These are phyloP conservation scores for Amblyjoppa proteus DNA, from an alignment of 2,888 invertebrate species.

Conservation along the genomic window DNA sequence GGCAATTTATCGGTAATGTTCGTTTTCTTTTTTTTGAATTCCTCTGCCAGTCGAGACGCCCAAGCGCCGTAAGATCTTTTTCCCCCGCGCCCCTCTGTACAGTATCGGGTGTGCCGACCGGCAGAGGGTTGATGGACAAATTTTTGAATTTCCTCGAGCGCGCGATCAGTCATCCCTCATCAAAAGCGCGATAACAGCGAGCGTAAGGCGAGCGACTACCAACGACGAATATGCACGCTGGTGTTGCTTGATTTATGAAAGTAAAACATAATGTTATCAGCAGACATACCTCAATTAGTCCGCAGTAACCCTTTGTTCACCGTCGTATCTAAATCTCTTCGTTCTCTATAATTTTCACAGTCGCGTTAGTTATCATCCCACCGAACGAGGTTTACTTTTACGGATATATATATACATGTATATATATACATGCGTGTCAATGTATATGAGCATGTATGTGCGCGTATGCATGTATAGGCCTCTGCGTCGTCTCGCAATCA, in stretches of 20 bases:
- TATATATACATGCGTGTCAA: neutral
- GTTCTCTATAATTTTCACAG: conserved; percentile 22
- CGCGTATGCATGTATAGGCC: conserved; percentile 39
- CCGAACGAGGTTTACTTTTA: conserved; percentile 60
- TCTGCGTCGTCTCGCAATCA: conserved; percentile 57
- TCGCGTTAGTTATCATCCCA: conserved; percentile 52
- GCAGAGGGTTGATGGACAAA: conserved; percentile 15
- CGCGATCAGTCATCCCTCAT: conserved; percentile 6
- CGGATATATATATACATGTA: conserved; percentile 24
- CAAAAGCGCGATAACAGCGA: conserved; percentile 30
- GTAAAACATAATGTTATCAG: conserved; percentile 59
- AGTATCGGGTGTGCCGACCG: neutral
- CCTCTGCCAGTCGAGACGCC: neutral
- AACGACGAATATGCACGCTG: conserved; percentile 44
- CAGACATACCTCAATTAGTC: conserved; percentile 50
- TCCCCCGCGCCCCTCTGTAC: neutral
- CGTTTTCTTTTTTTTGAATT: neutral
- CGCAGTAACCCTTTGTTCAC: conserved; percentile 27
- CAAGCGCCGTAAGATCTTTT: neutral
- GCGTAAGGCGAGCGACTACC: conserved; percentile 18
- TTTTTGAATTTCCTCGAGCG: conserved; percentile 17
- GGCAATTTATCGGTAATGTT: neutral
- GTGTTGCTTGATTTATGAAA: conserved; percentile 57
- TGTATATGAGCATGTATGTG: conserved; percentile 5
- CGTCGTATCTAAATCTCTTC: conserved; percentile 36